Evolutionary conservation across 2,797 vertebrate genomes (phyloP).

Genomic region (Capromys pilorides): DNA sequence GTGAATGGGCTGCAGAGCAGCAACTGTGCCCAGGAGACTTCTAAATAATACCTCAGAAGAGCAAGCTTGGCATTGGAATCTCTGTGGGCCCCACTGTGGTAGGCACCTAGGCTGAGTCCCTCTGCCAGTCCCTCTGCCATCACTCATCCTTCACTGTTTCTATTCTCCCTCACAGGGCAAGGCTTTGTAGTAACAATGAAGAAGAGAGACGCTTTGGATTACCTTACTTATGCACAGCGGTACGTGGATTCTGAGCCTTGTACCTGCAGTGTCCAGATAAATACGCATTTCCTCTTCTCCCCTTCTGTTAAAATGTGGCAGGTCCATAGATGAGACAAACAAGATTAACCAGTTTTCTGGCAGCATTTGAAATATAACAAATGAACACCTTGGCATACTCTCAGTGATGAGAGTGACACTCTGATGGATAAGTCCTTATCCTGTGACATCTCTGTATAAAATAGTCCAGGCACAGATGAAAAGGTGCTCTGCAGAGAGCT

Average conservation of each 20-base stretch:
- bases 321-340: not conserved
- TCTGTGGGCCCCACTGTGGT: not conserved
- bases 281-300: not conserved
- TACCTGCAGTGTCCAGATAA: not conserved
- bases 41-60: not conserved
- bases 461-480: not conserved
- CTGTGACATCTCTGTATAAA: not conserved
- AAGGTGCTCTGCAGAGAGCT: not conserved
- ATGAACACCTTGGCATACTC: not conserved
- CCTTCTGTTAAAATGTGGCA: slow-evolving; percentile 30
- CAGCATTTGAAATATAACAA: not conserved
- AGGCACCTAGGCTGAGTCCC: not conserved
- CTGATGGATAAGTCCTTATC: not conserved
- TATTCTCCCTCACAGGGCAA: not conserved
- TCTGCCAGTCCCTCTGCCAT: not conserved
- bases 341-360: not conserved
- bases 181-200: slow-evolving; percentile 39
- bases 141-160: slow-evolving; percentile 46
- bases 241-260: not conserved
- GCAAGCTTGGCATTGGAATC: not conserved
- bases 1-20: not conserved
- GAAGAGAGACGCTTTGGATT: slow-evolving; percentile 60
- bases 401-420: not conserved
- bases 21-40: not conserved
- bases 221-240: not conserved